Evolutionary conservation across 2,113 vertebrate genomes (phyloP).

Genomic region (Pedetes capensis): DNA sequence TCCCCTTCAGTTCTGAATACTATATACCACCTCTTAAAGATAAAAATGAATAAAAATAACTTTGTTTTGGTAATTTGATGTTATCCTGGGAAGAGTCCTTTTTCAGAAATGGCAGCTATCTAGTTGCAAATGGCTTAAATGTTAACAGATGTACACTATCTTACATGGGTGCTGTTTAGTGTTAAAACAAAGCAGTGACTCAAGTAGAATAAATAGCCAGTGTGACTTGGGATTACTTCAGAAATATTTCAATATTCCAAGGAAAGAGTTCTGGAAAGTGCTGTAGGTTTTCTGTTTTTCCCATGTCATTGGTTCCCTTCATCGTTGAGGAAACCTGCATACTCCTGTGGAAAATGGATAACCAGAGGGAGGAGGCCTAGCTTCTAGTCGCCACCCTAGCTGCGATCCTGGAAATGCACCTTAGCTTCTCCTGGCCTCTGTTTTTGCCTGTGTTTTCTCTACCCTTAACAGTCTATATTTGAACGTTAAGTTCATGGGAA

Average conservation of each 20-base stretch:
- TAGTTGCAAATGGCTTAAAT: not conserved
- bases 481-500: not conserved
- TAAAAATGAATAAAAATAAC: not conserved
- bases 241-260: not conserved
- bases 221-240: not conserved
- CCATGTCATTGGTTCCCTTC: not conserved
- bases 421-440: not conserved
- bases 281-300: not conserved
- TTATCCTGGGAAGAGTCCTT: not conserved
- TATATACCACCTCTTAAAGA: not conserved
- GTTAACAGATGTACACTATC: not conserved
- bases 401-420: not conserved
- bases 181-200: not conserved
- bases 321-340: not conserved
- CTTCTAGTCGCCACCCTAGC: fast-evolving
- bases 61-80: not conserved
- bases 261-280: not conserved
- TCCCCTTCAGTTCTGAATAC: not conserved
- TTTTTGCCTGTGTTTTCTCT: not conserved
- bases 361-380: fast-evolving
- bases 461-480: not conserved
- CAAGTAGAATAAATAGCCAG: not conserved
- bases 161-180: not conserved
- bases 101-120: not conserved
- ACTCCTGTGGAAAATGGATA: not conserved